phyloP scores from a whole-genome alignment of 2,113 vertebrate species.

The Calyptomena viridis region DNA sequence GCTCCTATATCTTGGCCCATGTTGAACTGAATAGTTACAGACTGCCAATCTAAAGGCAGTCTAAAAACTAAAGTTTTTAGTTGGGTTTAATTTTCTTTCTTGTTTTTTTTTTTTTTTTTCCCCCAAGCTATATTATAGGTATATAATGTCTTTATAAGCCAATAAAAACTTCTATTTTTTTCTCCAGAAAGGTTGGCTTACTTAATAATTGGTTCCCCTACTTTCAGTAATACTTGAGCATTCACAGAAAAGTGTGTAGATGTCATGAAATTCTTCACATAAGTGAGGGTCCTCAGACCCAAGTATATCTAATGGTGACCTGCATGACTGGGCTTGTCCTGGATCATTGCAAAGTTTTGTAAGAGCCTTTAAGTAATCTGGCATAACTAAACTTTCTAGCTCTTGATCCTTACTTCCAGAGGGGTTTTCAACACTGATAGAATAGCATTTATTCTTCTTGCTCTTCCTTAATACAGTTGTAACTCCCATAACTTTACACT shows the following conservation, averaged over 20 bases:
- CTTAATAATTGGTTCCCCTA: not conserved
- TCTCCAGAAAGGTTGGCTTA: not conserved
- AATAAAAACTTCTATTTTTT: not conserved
- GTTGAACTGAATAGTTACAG: not conserved
- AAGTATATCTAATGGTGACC: not conserved
- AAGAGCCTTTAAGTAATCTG: not conserved
- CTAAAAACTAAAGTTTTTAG: not conserved
- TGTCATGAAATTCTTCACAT: not conserved
- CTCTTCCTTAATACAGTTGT: not conserved
- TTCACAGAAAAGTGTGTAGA: not conserved
- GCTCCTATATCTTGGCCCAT: rapidly evolving
- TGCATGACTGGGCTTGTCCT: not conserved
- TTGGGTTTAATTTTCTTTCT: not conserved
- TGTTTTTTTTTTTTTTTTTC: not conserved
- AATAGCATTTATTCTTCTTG: not conserved
- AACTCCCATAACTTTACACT: not conserved
- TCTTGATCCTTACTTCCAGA: not conserved
- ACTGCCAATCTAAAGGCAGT: not conserved
- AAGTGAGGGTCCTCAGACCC: not conserved
- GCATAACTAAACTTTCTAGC: not conserved
- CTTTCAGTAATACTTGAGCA: not conserved
- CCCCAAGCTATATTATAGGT: not conserved
- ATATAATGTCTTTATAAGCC: not conserved
- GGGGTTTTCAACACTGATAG: not conserved
- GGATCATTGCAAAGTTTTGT: not conserved